These are phyloP conservation scores for Cephus cinctus DNA, from an alignment of 1,140 invertebrate genomes.

Conservation along the genomic window DNA sequence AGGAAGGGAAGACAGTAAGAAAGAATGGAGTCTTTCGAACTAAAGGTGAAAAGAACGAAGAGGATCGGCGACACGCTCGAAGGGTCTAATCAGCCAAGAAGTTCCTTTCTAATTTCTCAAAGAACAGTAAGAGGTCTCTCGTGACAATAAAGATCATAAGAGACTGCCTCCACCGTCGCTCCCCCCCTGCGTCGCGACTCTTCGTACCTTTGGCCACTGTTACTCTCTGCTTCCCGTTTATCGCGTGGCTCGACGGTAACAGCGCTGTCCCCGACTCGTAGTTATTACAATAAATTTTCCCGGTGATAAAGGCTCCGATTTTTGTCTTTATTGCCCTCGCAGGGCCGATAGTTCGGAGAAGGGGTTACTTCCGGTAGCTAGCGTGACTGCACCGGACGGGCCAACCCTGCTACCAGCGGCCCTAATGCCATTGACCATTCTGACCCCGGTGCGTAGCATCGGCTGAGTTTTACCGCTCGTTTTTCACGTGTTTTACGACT, in stretches of 20 bases:
- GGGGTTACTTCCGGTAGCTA: slow-evolving; percentile 7
- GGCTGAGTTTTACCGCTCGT: slow-evolving; percentile 3
- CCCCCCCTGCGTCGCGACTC: no score
- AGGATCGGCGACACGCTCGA: no score
- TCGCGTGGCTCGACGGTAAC: background rate
- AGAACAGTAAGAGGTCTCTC: no score
- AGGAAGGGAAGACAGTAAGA: no score
- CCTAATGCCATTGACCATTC: slow-evolving; percentile 4
- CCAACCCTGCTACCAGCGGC: background rate
- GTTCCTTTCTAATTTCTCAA: no score
- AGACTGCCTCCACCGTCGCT: no score
- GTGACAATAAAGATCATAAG: no score
- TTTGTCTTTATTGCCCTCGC: slow-evolving; percentile 35
- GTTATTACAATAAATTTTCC: slow-evolving; percentile 34
- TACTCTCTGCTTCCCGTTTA: no score
- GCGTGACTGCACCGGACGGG: slow-evolving; percentile 25
- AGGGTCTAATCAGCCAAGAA: no score
- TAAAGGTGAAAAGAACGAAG: no score
- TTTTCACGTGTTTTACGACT: slow-evolving; percentile 30
- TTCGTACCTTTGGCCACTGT: no score
- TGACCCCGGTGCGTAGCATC: slow-evolving; percentile 6
- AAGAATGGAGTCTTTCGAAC: no score
- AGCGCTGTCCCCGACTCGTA: slow-evolving; percentile 12
- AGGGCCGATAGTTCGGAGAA: background rate
- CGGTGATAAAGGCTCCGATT: slow-evolving; percentile 37